phyloP scores from a whole-genome alignment of 2,888 invertebrate genomes.

The Parasteatoda lunata region DNA sequence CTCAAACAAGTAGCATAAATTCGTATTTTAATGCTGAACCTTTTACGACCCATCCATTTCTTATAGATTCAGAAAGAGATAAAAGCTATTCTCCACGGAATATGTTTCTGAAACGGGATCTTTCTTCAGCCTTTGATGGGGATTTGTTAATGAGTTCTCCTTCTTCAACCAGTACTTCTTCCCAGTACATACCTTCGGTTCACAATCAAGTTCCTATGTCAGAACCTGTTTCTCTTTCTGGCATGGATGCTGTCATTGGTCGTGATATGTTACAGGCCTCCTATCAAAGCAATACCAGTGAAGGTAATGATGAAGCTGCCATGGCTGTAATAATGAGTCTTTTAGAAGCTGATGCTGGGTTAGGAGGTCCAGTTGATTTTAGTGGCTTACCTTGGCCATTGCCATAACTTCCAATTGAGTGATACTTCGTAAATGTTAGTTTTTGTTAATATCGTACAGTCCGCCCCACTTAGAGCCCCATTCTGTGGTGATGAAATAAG shows the following conservation, averaged over 20 bases:
- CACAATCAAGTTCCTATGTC: conserved; percentile 74
- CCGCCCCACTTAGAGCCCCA: background rate
- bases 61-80: conserved; percentile 22
- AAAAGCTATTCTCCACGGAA: conserved; percentile 12
- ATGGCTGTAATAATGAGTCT: conserved; percentile 95
- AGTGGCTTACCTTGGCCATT: conserved; percentile 90
- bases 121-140: conserved; percentile 33
- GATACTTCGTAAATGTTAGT: background rate
- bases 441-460: background rate
- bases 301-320: conserved; percentile 90
- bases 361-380: conserved; percentile 90
- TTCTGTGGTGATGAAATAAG: background rate
- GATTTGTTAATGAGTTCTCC: conserved; percentile 46
- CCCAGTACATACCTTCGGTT: conserved; percentile 36
- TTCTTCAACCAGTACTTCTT: conserved; percentile 40
- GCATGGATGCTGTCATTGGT: conserved; percentile 79
- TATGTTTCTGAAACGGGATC: conserved; percentile 19
- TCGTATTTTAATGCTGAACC: conserved; percentile 13
- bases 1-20: background rate
- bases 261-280: conserved; percentile 74
- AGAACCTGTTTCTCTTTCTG: conserved; percentile 31
- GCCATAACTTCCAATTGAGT: conserved; percentile 76
- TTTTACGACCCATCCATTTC: background rate
- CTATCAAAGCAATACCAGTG: conserved; percentile 75
- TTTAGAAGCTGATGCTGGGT: conserved; percentile 89